These are phyloP conservation scores for Sorex araneus DNA, from an alignment of 2,113 vertebrate species.

Conservation along the genomic window DNA sequence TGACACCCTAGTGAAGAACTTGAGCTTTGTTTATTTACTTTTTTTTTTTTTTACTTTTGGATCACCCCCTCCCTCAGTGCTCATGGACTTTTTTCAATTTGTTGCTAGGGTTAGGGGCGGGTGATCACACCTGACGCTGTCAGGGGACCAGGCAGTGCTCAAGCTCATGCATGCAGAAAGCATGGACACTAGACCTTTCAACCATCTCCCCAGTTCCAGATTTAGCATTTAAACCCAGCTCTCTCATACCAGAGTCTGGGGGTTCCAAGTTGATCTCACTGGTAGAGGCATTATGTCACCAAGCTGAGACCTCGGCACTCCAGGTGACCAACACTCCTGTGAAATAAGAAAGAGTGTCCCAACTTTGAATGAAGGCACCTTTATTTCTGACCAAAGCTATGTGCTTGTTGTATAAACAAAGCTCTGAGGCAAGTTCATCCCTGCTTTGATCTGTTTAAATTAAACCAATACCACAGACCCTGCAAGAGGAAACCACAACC, in stretches of 20 bases:
- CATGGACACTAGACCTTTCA: too few species aligned
- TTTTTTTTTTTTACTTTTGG: too few species aligned
- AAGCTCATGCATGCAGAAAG: too few species aligned
- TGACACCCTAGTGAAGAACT: background rate
- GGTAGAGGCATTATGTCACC: background rate
- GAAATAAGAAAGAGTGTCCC: conserved; percentile 38
- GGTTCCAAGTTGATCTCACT: background rate
- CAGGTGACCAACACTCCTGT: background rate
- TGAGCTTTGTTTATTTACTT: background rate
- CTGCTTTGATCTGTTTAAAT: background rate
- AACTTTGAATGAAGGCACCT: background rate
- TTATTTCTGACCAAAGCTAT: background rate
- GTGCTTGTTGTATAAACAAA: background rate
- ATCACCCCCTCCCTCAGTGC: too few species aligned
- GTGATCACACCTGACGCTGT: too few species aligned
- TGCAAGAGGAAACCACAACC: background rate
- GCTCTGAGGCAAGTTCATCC: background rate
- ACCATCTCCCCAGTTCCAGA: too few species aligned
- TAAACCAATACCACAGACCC: background rate
- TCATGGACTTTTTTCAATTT: too few species aligned
- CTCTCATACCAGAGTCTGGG: background rate
- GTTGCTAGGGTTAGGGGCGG: too few species aligned
- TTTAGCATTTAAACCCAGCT: background rate
- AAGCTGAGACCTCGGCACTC: background rate
- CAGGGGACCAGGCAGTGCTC: too few species aligned